Evolutionary conservation across 2,797 vertebrate species (phyloP), one percentile per base, ranked within the genome.

Genomic region (Myripristis jacobus): DNA sequence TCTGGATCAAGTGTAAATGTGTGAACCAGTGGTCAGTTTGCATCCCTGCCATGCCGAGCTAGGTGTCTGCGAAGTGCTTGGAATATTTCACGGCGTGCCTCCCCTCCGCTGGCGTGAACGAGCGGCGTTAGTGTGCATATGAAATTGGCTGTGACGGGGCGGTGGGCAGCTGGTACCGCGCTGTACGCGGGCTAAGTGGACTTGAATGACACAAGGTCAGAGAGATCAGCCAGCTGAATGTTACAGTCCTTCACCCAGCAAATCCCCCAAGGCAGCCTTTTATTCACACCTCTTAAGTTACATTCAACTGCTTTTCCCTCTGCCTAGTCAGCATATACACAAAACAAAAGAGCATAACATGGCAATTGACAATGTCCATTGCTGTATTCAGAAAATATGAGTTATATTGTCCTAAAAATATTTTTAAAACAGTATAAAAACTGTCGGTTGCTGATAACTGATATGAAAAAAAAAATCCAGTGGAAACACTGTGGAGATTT

Each of bases 221-320:
- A 80, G 22, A 63, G 77, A 60, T 80, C 70, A 75, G 79, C 84
- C 80, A 83, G 80, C 82, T 84, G 84, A 84, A 52, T 61, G 81
- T 87, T 70, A 60, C 8, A 54, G 59, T 51, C 64, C 67, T 81
- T 83, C 59, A 60, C 54, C 22, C 64, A 13, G 18, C 75, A 79
- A 82, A 73, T 70, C 75, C 80, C 75, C 79, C 57, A 10, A 48
- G 15, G n/a, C 59, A 11, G 9, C 29, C 25, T 77, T 63, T 69
- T 52, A 18, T 59, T 51, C 38, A 60, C 68, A 59, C 54, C 48
- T 55, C 41, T 65, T 24, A 27, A 29, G 24, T 66, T 47, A 61
- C 57, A 60, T 31, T 66, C 19, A 68, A 44, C 8, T 19, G 21
- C 16, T 44, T 1, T 50, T 21, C 3, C 13, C 24, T 18, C 16